A percentile compares a stretch with the other conserved stretches of the same genome.
These are phyloP conservation scores for Caiman crocodilus DNA, from an alignment of 2,797 vertebrate genomes.

Conservation along the genomic window DNA sequence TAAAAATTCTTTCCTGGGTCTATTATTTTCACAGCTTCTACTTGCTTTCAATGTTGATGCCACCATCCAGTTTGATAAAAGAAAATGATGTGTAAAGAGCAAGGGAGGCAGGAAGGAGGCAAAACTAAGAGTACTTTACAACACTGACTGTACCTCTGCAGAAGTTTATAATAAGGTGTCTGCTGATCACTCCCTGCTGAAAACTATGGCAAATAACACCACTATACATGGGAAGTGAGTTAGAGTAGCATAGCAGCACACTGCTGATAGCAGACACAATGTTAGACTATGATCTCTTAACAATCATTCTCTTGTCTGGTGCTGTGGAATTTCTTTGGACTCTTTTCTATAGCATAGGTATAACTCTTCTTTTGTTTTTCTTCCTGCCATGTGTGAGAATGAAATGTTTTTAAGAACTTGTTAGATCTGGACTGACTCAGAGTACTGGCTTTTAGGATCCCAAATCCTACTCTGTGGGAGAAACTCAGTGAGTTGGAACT, in stretches of 20 bases:
- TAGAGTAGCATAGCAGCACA: neutral
- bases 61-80: constrained; percentile 70
- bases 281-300: neutral
- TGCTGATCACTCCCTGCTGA: constrained; percentile 60
- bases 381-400: neutral
- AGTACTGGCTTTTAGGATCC: neutral
- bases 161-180: constrained; percentile 74
- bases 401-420: constrained; percentile 27
- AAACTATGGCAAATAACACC: constrained; percentile 64
- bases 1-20: constrained; percentile 74
- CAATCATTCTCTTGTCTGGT: neutral
- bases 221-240: constrained; percentile 37
- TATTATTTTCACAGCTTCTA: constrained; percentile 75
- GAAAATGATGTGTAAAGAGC: constrained; percentile 72
- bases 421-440: neutral
- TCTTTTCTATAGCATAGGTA: neutral
- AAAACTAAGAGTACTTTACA: constrained; percentile 70
- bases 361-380: neutral
- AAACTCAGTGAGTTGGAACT: neutral
- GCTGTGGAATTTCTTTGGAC: constrained; percentile 16
- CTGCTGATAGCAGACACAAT: neutral
- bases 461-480: neutral
- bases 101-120: constrained; percentile 65
- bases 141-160: constrained; percentile 59
- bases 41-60: constrained; percentile 74